Conservation (phyloP, 2,113 vertebrate genomes). For the Phrynosoma platyrhinos region DNA sequence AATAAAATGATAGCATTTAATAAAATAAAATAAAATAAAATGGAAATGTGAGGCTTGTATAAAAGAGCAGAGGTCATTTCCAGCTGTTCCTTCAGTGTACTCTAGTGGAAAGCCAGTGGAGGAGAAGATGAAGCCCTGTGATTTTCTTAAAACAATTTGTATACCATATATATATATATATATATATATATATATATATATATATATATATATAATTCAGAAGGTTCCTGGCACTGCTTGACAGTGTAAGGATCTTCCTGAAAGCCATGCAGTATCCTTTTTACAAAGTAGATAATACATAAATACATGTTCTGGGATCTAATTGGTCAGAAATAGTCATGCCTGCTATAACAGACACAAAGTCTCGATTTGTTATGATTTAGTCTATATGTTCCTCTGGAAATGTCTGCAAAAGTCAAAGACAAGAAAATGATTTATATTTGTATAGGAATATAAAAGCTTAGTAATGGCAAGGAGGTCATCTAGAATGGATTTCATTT, state of each 20-base stretch:
- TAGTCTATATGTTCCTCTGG: neutral
- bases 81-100: conserved; percentile 68
- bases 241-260: conserved; percentile 42
- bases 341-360: conserved; percentile 29
- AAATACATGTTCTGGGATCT: neutral
- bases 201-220: conserved; percentile 68
- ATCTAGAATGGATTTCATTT: neutral
- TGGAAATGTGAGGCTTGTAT: conserved; percentile 51
- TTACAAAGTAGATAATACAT: conserved; percentile 22
- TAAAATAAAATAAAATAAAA: conserved; percentile 4
- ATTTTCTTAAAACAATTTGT: conserved; percentile 54
- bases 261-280: conserved; percentile 39
- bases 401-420: neutral
- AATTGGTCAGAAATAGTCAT: conserved; percentile 35
- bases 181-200: too few species aligned
- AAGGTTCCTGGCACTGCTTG: conserved; percentile 50
- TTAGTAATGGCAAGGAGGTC: neutral
- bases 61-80: conserved; percentile 67
- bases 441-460: neutral
- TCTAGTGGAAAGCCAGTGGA: conserved; percentile 67
- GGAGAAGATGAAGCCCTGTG: conserved; percentile 66
- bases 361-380: neutral
- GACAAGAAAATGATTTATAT: neutral
- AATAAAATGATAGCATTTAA: conserved; percentile 26
- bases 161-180: too few species aligned